Conservation (phyloP, 37 sponge, comb jelly and placozoan species). For the Agelas oroides region DNA sequence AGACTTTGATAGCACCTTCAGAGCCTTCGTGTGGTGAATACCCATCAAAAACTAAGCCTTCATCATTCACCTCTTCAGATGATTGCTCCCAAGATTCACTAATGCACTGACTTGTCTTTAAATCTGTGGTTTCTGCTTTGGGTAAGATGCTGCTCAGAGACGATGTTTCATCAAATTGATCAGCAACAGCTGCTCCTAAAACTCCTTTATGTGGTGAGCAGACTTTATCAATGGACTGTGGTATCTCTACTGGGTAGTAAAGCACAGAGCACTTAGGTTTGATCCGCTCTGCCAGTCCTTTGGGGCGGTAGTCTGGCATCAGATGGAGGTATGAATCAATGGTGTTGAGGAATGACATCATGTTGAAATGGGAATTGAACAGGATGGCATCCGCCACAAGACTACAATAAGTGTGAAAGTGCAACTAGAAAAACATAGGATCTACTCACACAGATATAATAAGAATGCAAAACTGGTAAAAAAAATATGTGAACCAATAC, state of each 20-base stretch:
- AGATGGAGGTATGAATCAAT: conserved; percentile 74
- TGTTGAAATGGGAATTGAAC: conserved; percentile 94
- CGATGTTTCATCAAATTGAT: no score
- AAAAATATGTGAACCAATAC: background rate
- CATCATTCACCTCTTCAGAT: no score
- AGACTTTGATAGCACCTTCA: no score
- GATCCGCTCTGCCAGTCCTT: conserved; percentile 67
- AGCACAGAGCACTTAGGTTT: conserved; percentile 74
- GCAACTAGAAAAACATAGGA: background rate
- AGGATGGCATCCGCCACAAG: conserved; percentile 83
- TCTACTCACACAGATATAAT: background rate
- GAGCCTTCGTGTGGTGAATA: no score
- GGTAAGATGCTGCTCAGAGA: no score
- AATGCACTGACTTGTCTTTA: no score
- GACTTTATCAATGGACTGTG: background rate
- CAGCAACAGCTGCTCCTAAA: background rate
- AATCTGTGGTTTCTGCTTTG: no score
- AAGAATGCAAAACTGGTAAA: background rate
- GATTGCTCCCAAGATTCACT: no score
- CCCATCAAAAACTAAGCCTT: no score
- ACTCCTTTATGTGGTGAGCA: no score
- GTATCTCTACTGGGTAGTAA: conserved; percentile 80
- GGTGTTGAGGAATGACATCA: conserved; percentile 81
- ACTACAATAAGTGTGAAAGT: conserved; percentile 28
- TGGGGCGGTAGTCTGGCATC: conserved; percentile 80